A percentile compares a stretch with the other conserved stretches of the same genome.
Evolutionary conservation across 2,888 invertebrate species (phyloP).

Genomic region (Rhagium mordax): DNA sequence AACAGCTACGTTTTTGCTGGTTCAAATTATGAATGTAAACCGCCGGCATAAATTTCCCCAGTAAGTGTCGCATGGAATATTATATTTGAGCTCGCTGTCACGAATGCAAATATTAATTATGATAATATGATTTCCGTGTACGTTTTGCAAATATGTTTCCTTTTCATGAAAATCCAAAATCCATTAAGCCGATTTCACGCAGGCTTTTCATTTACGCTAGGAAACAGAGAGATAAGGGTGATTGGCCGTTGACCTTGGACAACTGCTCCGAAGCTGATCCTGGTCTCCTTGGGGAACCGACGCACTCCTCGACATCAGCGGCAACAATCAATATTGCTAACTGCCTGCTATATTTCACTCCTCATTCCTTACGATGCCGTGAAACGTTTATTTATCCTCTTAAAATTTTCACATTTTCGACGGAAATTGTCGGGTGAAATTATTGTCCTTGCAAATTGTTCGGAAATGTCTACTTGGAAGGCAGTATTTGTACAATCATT

Average conservation of each 20-base stretch:
- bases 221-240: conserved; percentile 2
- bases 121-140: not conserved
- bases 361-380: conserved; percentile 34
- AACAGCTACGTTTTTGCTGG: too few species aligned
- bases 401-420: not conserved
- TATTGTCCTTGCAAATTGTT: not conserved
- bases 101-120: not conserved
- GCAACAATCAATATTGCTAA: conserved; percentile 52
- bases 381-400: not conserved
- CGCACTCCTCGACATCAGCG: conserved; percentile 38
- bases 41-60: too few species aligned
- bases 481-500: not conserved
- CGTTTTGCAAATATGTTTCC: not conserved
- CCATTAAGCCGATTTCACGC: not conserved
- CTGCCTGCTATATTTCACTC: conserved; percentile 51
- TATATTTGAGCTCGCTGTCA: not conserved
- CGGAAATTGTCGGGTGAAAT: not conserved
- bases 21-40: too few species aligned
- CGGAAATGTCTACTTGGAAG: not conserved
- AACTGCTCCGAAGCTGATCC: conserved; percentile 28
- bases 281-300: conserved; percentile 36
- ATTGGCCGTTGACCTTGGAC: conserved; percentile 40
- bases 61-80: too few species aligned
- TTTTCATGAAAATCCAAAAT: not conserved
- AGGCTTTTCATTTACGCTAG: not conserved